A percentile compares a stretch with the other conserved stretches of the same genome.
These are phyloP conservation scores for Octodon degus DNA, from an alignment of 2,113 vertebrate species.

Conservation along the genomic window DNA sequence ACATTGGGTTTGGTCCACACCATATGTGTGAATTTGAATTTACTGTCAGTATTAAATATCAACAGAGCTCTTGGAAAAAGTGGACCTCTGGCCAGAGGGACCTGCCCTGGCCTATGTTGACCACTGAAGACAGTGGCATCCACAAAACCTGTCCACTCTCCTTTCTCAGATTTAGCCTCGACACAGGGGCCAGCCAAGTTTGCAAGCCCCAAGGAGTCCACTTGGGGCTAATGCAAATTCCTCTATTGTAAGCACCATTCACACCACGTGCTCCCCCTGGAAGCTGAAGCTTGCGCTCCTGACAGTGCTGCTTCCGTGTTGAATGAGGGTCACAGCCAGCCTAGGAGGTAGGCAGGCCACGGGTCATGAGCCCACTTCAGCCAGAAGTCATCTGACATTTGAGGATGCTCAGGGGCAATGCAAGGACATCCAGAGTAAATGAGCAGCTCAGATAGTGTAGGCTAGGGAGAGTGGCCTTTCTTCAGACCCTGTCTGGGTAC, in stretches of 20 bases:
- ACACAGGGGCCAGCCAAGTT: background rate
- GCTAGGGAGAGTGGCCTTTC: background rate
- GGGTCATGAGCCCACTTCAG: background rate
- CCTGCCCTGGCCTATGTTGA: background rate
- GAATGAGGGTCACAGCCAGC: fast-evolving
- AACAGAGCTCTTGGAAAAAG: background rate
- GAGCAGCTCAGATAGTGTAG: background rate
- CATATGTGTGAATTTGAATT: background rate
- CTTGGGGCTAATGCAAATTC: background rate
- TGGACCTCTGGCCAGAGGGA: background rate
- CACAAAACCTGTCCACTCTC: background rate
- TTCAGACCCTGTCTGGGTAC: background rate
- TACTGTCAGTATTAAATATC: background rate
- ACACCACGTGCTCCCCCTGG: background rate
- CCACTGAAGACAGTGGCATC: too few species aligned
- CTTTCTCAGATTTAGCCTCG: too few species aligned
- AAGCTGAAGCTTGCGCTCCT: too few species aligned
- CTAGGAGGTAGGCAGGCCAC: background rate
- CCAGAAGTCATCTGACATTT: background rate
- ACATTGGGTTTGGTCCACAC: background rate
- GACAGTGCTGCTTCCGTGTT: too few species aligned
- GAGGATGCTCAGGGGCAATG: background rate
- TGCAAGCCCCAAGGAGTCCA: background rate
- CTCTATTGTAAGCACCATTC: background rate
- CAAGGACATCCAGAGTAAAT: background rate